phyloP scores from a whole-genome alignment of 2,888 invertebrate species.

The Nasonovia ribisnigri region DNA sequence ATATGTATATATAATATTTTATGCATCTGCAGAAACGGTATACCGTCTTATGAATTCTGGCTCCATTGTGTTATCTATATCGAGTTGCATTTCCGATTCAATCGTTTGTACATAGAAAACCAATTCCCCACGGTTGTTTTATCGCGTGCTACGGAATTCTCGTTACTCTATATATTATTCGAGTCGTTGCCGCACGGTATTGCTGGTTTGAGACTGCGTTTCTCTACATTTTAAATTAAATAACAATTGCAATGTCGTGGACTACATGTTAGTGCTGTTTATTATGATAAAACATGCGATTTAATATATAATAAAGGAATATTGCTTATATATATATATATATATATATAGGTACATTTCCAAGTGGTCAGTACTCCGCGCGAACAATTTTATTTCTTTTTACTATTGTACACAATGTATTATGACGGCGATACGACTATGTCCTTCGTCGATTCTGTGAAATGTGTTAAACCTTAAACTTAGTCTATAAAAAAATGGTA shows the following conservation, averaged over 20 bases:
- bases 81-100: slow-evolving; percentile 7
- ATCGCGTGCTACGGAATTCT: neutral
- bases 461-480: neutral
- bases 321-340: neutral
- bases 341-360: neutral
- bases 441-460: neutral
- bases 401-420: neutral
- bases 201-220: neutral
- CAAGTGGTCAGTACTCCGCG: neutral
- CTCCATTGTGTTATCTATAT: neutral
- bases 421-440: neutral
- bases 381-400: neutral
- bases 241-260: neutral
- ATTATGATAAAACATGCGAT: neutral
- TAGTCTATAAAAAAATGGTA: neutral
- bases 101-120: neutral
- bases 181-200: neutral
- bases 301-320: neutral
- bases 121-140: slow-evolving; percentile 4
- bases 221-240: slow-evolving; percentile 2
- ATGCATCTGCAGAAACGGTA: neutral
- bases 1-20: neutral
- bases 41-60: neutral
- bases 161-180: slow-evolving; percentile 23
- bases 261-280: neutral